Evolutionary conservation across 2,113 vertebrate species (phyloP).

Genomic region (Leptosomus discolor): DNA sequence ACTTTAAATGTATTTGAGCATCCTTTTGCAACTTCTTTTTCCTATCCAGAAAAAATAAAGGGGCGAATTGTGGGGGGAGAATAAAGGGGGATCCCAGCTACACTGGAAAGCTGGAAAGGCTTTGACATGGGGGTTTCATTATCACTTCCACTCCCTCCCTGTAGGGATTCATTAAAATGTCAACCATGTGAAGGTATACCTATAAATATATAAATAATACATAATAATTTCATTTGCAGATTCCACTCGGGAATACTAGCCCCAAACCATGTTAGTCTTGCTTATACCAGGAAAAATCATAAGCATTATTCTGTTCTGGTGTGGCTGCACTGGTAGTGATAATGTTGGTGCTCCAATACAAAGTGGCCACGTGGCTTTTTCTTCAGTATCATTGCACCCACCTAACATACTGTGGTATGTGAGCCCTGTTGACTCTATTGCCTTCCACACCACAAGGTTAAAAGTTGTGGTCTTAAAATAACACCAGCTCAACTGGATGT

Average conservation of each 20-base stretch:
- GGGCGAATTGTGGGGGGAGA: not conserved
- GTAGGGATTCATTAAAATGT: constrained; percentile 73
- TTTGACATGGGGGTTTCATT: constrained; percentile 64
- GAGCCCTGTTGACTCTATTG: not conserved
- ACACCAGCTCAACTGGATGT: not conserved
- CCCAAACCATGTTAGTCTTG: constrained; percentile 36
- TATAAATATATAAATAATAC: constrained; percentile 66
- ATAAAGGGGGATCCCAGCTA: not conserved
- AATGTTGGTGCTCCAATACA: not conserved
- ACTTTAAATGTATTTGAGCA: constrained; percentile 13
- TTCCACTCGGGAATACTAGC: constrained; percentile 46
- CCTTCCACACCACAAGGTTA: not conserved
- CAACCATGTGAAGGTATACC: constrained; percentile 50
- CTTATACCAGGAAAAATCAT: constrained; percentile 37
- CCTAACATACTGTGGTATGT: not conserved
- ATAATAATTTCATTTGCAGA: constrained; percentile 54
- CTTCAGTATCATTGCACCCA: not conserved
- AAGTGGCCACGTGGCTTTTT: not conserved
- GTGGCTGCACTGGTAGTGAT: not conserved
- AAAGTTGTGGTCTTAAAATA: not conserved
- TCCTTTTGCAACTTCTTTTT: not conserved
- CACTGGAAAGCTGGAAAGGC: constrained; percentile 14
- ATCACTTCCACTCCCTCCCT: constrained; percentile 51
- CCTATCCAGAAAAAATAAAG: not conserved
- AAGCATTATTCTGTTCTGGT: not conserved